These are phyloP conservation scores for Rhynchomys soricoides DNA, from an alignment of 2,113 vertebrate genomes.

Conservation along the genomic window DNA sequence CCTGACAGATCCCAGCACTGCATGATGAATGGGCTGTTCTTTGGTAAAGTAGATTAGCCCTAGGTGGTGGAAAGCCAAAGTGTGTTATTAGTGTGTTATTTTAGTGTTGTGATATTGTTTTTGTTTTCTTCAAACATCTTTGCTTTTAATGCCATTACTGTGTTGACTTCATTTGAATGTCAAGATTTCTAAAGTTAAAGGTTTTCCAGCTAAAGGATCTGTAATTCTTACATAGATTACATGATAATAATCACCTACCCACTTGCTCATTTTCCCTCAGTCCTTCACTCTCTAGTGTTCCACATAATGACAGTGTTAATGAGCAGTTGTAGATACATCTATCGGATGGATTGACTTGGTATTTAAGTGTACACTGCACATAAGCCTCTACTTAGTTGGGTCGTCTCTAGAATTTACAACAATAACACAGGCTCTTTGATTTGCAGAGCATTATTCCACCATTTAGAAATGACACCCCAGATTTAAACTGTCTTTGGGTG, in stretches of 20 bases:
- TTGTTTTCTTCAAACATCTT: constrained; percentile 14
- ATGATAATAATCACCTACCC: constrained; percentile 25
- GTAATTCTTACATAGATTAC: constrained; percentile 10
- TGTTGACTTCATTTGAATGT: constrained; percentile 17
- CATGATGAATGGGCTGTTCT: not conserved
- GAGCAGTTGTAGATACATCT: constrained; percentile 28
- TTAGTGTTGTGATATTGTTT: not conserved
- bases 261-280: not conserved
- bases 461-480: constrained; percentile 20
- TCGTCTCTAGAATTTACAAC: constrained; percentile 44
- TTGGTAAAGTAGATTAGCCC: not conserved
- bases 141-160: not conserved
- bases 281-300: not conserved
- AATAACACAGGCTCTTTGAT: not conserved
- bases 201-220: not conserved
- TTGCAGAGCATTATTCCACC: constrained; percentile 56
- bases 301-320: constrained; percentile 43
- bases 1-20: not conserved
- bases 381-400: not conserved
- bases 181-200: constrained; percentile 54
- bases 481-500: constrained; percentile 61
- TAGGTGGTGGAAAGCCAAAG: not conserved
- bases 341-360: constrained; percentile 29
- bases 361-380: constrained; percentile 28
- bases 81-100: not conserved